Evolutionary conservation across 2,888 invertebrate species (phyloP), one percentile per base, ranked within the genome.

Genomic region (Pterobdella sp.): DNA sequence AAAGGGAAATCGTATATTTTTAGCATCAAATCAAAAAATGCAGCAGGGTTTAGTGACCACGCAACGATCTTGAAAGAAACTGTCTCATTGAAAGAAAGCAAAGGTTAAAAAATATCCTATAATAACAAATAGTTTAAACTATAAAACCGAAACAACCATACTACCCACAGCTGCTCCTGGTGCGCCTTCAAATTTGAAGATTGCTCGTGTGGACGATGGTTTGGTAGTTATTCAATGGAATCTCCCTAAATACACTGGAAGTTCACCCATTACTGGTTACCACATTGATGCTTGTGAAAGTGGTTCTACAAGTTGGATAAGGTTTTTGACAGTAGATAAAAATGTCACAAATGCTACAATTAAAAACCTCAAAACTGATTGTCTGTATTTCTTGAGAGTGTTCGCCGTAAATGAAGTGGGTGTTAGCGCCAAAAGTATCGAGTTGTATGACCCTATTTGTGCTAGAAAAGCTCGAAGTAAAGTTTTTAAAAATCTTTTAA

Each of bases 381-480:
- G 49, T n/a, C 73, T 75, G 10, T 93, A 93, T 82, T 90, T 90
- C 82, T 92, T 93, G 83, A 87, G 93, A 74, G 88, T 94, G 7
- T 91, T 91, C 0, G 91, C 93, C 0, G 87, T 91, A 72, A 93
- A 93, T 85, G 88, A 91, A 78, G 91, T 91, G 81, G 93, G 93
- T 1, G 75, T 80, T 36, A 80, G 83, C 68, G 80, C 81, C 56
- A 79, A 79, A 76, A 75, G 79, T 14, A 76, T 78, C 1, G 77
- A 78, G 52, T 65, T 75, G n/a, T 73, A 74, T 1, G 66, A 74
- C 31, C 73, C 76, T 37, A 74, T 77, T 32, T 65, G 49, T 52
- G 76, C 76, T 14, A 78, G 74, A 65, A 79, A 78, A 77, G 80
- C 81, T 42, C 77, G 77, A 72, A 81, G 82, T 82, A 73, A 73